These are phyloP conservation scores for Ips nitidus DNA, from an alignment of 1,140 invertebrate genomes.

Conservation along the genomic window DNA sequence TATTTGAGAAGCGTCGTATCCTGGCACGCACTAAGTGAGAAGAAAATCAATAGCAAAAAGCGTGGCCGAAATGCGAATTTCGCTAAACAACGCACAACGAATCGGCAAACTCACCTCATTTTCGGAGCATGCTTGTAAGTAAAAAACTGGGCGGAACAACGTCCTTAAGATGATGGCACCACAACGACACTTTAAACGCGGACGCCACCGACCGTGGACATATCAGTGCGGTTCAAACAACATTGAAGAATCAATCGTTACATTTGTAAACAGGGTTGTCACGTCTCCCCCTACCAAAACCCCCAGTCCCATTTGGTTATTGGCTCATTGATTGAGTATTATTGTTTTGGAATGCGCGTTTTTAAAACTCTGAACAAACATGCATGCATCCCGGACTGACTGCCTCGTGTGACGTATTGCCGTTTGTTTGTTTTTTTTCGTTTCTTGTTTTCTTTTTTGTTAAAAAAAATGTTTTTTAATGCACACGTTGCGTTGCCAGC, in stretches of 20 bases:
- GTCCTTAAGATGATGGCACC: conserved; percentile 7
- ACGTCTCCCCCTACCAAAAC: conserved; percentile 51
- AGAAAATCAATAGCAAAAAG: conserved; percentile 36
- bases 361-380: conserved; percentile 54
- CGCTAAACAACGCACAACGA: conserved; percentile 28
- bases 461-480: conserved; percentile 27
- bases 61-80: conserved; percentile 32
- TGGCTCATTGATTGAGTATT: conserved; percentile 56
- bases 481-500: conserved; percentile 11
- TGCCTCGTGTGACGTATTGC: conserved; percentile 44
- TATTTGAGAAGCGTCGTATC: conserved; percentile 29
- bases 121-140: conserved; percentile 33
- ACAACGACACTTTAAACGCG: not conserved
- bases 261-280: conserved; percentile 56
- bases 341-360: conserved; percentile 56
- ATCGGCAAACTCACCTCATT: conserved; percentile 23
- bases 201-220: conserved; percentile 40
- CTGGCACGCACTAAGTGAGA: conserved; percentile 22
- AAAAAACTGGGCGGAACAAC: conserved; percentile 10
- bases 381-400: conserved; percentile 38
- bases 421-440: conserved; percentile 40
- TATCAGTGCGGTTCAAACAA: conserved; percentile 52
- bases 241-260: conserved; percentile 55
- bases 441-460: conserved; percentile 39
- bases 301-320: conserved; percentile 54